phyloP scores from a whole-genome alignment of 2,113 vertebrate genomes.

The Ramphastos sulfuratus region DNA sequence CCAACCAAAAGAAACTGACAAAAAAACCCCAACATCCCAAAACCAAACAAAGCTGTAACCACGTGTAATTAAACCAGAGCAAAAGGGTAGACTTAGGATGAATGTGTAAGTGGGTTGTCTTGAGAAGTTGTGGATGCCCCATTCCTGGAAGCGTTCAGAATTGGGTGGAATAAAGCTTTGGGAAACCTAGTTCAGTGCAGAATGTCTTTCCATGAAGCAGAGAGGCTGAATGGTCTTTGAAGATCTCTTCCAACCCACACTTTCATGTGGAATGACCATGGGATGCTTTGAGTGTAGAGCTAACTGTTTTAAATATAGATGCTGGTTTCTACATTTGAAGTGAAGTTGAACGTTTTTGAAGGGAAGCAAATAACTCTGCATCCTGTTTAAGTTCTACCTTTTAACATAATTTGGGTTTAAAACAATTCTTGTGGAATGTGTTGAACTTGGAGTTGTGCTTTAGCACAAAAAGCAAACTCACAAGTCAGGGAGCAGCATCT shows the following conservation, averaged over 20 bases:
- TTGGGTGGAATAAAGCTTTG: rapidly evolving
- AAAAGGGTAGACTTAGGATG: rapidly evolving
- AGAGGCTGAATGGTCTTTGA: too few relatives aligned
- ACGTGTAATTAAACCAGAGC: background rate
- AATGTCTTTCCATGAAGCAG: background rate
- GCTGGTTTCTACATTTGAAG: background rate
- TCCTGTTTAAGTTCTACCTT: background rate
- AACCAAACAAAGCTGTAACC: too few relatives aligned
- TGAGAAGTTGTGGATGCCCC: background rate
- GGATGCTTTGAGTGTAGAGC: too few relatives aligned
- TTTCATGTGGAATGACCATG: rapidly evolving
- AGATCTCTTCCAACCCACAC: background rate
- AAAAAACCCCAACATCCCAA: too few relatives aligned
- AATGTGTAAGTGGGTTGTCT: rapidly evolving
- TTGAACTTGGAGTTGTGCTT: background rate
- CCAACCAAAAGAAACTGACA: too few relatives aligned
- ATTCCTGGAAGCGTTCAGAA: background rate
- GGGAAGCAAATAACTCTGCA: rapidly evolving
- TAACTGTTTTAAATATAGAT: background rate
- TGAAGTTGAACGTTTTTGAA: background rate
- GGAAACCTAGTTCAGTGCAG: too few relatives aligned
- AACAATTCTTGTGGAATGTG: background rate
- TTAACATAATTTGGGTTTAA: background rate
- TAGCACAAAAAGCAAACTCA: background rate
- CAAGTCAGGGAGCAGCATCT: background rate